phyloP scores from a whole-genome alignment of 2,888 invertebrate genomes.

The Timema podura region DNA sequence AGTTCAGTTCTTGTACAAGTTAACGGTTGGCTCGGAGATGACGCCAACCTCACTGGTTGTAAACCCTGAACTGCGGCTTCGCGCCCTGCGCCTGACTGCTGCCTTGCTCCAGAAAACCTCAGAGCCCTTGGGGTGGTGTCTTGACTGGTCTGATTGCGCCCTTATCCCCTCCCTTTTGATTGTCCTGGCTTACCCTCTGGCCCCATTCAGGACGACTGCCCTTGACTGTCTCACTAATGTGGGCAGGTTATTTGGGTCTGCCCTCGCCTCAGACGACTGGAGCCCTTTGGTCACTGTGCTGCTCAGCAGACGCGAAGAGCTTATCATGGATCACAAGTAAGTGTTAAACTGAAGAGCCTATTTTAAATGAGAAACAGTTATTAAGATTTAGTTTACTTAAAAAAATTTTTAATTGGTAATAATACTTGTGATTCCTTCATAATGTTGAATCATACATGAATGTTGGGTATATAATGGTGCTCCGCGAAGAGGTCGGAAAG shows the following conservation, averaged over 20 bases:
- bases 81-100: conserved; percentile 44
- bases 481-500: too few relatives aligned
- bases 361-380: too few relatives aligned
- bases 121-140: conserved; percentile 33
- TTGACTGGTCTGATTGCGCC: conserved; percentile 41
- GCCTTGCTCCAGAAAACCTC: conserved; percentile 34
- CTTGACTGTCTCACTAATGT: conserved; percentile 50
- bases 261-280: conserved; percentile 16
- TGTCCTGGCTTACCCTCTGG: conserved; percentile 54
- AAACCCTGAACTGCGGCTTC: conserved; percentile 43
- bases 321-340: too few relatives aligned
- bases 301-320: not conserved
- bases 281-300: conserved; percentile 19
- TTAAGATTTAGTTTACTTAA: too few relatives aligned
- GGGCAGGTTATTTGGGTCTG: conserved; percentile 5
- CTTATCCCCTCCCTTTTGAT: conserved; percentile 52
- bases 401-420: too few relatives aligned
- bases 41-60: conserved; percentile 45
- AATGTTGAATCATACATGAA: too few relatives aligned
- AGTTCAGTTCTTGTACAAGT: conserved; percentile 55
- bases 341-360: too few relatives aligned
- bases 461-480: too few relatives aligned
- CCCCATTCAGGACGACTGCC: conserved; percentile 53
- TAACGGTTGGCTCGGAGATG: conserved; percentile 48
- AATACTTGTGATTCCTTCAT: too few relatives aligned